A percentile compares a stretch with the other conserved stretches of the same genome.
Evolutionary conservation across 2,888 invertebrate species (phyloP).

Genomic region (Acheta domesticus): DNA sequence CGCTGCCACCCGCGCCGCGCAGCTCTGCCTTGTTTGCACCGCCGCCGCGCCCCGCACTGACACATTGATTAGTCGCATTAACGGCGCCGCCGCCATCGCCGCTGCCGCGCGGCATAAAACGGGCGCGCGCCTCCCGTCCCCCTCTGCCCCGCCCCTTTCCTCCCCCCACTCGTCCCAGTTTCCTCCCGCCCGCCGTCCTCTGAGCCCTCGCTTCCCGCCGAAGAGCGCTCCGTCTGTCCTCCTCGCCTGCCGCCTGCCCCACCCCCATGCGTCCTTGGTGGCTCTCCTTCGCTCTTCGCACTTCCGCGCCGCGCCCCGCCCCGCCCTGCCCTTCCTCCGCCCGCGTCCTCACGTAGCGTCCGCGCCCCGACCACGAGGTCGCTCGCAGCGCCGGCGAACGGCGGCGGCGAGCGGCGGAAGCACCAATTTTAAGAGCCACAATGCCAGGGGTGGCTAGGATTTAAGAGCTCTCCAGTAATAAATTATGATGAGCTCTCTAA

Average conservation of each 20-base stretch:
- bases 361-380: background rate
- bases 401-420: too few relatives aligned
- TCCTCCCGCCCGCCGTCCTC: background rate
- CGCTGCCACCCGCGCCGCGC: background rate
- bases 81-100: background rate
- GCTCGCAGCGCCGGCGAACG: background rate
- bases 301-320: background rate
- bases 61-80: slow-evolving; percentile 18
- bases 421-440: too few relatives aligned
- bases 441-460: too few relatives aligned
- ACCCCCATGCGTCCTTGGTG: background rate
- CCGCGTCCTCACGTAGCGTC: too few relatives aligned
- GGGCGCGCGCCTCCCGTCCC: background rate
- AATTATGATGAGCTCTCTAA: too few relatives aligned
- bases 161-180: background rate
- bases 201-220: background rate
- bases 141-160: background rate
- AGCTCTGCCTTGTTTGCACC: background rate
- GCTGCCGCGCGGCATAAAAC: background rate
- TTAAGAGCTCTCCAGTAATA: too few relatives aligned
- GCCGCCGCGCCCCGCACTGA: background rate
- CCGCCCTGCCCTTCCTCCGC: background rate
- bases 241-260: too few relatives aligned
- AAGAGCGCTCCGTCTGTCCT: background rate
- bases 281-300: background rate